Conservation (phyloP, 1,140 invertebrate genomes). For the Caenorhabditis latens region DNA sequence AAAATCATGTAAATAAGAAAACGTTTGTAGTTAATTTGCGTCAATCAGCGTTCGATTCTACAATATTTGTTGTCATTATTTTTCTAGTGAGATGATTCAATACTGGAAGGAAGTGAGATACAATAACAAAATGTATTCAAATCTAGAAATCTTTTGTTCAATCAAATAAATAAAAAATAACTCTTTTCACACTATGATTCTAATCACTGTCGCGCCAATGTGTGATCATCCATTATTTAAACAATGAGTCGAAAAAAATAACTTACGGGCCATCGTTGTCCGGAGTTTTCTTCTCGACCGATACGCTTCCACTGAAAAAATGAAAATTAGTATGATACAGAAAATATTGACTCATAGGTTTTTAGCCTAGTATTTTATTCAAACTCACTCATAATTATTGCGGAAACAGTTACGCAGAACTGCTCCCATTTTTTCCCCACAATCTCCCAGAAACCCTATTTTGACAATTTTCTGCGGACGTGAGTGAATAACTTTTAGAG, state of each 20-base stretch:
- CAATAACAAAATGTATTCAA: too few species aligned
- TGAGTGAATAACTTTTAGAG: not conserved
- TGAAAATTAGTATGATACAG: not conserved
- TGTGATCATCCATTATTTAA: not conserved
- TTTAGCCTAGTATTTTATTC: not conserved
- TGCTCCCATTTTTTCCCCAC: constrained; percentile 45
- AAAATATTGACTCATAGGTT: not conserved
- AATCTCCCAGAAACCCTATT: constrained; percentile 46
- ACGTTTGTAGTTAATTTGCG: not conserved
- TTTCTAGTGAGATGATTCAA: too few species aligned
- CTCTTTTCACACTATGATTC: not conserved
- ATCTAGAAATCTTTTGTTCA: not conserved
- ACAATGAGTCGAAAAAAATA: not conserved
- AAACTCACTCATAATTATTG: constrained; percentile 22
- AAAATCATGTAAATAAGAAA: too few species aligned
- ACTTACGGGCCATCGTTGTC: constrained; percentile 46
- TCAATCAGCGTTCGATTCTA: constrained; percentile 4
- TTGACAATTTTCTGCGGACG: not conserved
- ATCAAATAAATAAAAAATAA: not conserved
- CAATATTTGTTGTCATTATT: not conserved
- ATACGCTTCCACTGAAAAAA: constrained; percentile 49
- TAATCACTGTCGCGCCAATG: not conserved
- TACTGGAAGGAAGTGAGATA: too few species aligned
- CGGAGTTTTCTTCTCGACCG: not conserved
- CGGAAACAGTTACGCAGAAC: constrained; percentile 48